phyloP scores from a whole-genome alignment of 2,113 vertebrate genomes.

The Todiramphus chloris region DNA sequence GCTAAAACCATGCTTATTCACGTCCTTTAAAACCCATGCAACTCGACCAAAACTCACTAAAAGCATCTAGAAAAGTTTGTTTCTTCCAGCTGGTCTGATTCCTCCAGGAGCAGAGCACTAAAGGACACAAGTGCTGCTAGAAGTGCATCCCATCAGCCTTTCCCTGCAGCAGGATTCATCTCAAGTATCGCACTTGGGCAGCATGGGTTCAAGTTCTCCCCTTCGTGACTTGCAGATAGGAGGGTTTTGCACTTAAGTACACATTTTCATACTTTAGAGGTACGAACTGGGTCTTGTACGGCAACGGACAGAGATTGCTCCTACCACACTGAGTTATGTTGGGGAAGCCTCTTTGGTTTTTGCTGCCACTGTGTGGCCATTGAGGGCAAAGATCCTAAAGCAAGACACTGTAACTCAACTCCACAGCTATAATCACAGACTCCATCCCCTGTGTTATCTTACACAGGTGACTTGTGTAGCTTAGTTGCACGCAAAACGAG shows the following conservation, averaged over 20 bases:
- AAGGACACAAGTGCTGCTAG: accelerated
- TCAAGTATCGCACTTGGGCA: background rate
- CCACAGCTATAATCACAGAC: background rate
- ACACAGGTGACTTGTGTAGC: background rate
- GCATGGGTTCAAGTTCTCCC: background rate
- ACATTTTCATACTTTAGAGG: background rate
- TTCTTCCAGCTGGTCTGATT: background rate
- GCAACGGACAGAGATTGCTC: accelerated
- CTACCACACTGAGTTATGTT: accelerated
- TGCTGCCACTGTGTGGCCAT: conserved; percentile 46
- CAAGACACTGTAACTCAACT: background rate
- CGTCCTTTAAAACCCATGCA: background rate
- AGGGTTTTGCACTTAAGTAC: background rate
- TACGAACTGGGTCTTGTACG: background rate
- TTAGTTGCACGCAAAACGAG: background rate
- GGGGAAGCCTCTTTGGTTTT: background rate
- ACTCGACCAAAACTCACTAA: background rate
- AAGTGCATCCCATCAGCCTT: background rate
- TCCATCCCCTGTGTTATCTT: background rate
- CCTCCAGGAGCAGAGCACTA: background rate
- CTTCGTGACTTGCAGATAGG: background rate
- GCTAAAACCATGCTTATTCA: background rate
- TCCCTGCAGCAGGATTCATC: background rate
- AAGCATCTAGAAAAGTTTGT: background rate
- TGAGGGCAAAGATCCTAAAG: background rate